Percentiles rank a stretch among this genome's conserved stretches.
Conservation (phyloP, 2,113 vertebrate species). For the Galemys pyrenaicus region DNA sequence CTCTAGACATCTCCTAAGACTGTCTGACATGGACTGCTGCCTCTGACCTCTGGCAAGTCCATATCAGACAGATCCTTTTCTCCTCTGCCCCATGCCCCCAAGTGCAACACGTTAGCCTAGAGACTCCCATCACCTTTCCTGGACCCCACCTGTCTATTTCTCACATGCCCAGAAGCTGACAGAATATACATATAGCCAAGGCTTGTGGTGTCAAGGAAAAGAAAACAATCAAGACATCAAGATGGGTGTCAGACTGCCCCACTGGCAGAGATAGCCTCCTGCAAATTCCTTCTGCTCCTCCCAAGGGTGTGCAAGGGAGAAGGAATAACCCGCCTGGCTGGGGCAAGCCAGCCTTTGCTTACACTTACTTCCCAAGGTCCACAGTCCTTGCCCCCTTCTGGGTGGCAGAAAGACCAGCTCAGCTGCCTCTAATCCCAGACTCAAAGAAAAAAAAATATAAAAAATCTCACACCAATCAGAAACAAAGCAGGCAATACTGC, state of each 20-base stretch:
- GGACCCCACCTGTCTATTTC: background rate
- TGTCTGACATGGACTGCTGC: background rate
- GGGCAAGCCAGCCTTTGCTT: background rate
- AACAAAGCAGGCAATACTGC: background rate
- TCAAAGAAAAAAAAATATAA: background rate
- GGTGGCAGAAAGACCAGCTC: background rate
- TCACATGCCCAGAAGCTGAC: background rate
- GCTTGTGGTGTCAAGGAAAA: background rate
- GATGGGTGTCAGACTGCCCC: background rate
- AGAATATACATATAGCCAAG: background rate
- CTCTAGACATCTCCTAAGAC: background rate
- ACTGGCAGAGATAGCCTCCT: background rate
- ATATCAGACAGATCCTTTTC: background rate
- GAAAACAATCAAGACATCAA: background rate
- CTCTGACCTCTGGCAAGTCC: background rate
- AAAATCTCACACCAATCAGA: conserved; percentile 17
- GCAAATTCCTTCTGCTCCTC: background rate
- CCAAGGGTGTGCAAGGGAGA: background rate
- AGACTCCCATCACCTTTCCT: background rate
- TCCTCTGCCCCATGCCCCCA: background rate
- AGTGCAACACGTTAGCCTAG: background rate
- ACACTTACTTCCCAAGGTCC: background rate
- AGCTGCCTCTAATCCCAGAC: conserved; percentile 17
- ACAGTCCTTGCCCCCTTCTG: background rate
- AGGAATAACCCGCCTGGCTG: background rate